These are phyloP conservation scores for Eurytemora carolleeae DNA, from an alignment of 1,140 invertebrate genomes.

Conservation along the genomic window DNA sequence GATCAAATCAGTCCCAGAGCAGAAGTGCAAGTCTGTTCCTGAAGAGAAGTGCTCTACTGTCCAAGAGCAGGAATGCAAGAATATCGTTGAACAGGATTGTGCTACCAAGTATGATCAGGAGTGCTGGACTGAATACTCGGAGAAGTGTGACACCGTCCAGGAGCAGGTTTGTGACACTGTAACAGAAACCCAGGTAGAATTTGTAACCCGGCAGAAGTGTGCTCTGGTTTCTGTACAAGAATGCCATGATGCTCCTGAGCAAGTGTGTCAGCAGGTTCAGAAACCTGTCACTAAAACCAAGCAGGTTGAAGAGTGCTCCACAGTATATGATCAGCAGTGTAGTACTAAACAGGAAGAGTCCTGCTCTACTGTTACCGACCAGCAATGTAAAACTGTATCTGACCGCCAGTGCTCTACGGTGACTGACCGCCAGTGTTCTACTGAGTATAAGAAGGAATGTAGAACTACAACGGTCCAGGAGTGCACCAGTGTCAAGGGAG, in stretches of 20 bases:
- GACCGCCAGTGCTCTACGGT: neutral
- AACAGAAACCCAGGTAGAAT: neutral
- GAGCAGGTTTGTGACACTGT: neutral
- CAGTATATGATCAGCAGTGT: neutral
- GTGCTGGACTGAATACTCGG: neutral
- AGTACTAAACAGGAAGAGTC: neutral
- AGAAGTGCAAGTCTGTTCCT: constrained; percentile 7
- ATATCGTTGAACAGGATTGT: neutral
- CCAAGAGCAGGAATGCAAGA: neutral
- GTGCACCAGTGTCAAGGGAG: neutral
- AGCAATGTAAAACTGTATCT: neutral
- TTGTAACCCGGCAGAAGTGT: neutral
- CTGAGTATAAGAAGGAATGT: neutral
- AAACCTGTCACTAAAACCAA: neutral
- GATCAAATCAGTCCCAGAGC: constrained; percentile 1
- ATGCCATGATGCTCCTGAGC: neutral
- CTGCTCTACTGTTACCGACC: neutral
- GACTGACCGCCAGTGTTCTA: neutral
- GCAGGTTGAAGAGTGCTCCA: neutral
- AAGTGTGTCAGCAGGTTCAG: neutral
- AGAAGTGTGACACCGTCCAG: neutral
- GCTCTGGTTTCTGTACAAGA: neutral
- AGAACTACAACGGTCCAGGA: neutral
- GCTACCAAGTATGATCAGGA: neutral
- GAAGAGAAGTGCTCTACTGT: constrained; percentile 12